Conservation (phyloP, 2,797 vertebrate species). For the Centropyge bicolor region DNA sequence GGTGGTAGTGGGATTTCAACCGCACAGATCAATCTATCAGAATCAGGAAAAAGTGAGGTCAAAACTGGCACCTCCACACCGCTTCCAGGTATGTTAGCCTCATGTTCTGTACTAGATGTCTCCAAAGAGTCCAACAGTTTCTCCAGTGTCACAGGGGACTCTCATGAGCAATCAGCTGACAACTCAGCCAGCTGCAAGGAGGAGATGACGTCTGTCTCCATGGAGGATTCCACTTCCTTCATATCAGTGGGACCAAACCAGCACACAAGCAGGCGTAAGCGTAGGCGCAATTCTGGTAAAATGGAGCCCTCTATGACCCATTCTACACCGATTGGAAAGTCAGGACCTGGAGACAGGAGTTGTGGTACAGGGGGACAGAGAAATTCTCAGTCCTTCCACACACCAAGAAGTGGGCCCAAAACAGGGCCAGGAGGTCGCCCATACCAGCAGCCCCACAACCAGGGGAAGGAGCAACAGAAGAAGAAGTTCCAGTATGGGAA, state of each 20-base stretch:
- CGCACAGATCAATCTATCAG: conserved; percentile 66
- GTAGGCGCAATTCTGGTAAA: conserved; percentile 87
- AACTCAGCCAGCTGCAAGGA: conserved; percentile 84
- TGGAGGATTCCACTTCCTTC: conserved; percentile 63
- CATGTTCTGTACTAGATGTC: conserved; percentile 63
- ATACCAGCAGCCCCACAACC: conserved; percentile 65
- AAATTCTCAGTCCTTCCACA: conserved; percentile 71
- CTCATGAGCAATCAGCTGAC: conserved; percentile 82
- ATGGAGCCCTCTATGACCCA: conserved; percentile 75
- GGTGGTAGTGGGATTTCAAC: conserved; percentile 57
- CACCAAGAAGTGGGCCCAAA: conserved; percentile 67
- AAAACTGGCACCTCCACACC: conserved; percentile 53
- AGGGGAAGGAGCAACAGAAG: conserved; percentile 68
- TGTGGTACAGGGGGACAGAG: conserved; percentile 38
- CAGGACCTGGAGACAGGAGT: conserved; percentile 57
- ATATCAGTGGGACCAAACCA: conserved; percentile 56
- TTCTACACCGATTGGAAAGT: conserved; percentile 65
- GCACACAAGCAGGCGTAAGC: conserved; percentile 82
- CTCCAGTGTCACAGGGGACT: conserved; percentile 63
- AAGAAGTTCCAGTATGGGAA: conserved; percentile 95
- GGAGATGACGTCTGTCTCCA: conserved; percentile 68
- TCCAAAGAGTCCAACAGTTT: conserved; percentile 70
- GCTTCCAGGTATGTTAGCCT: conserved; percentile 40
- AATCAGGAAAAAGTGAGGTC: conserved; percentile 69
- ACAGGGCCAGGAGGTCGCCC: conserved; percentile 63